Conservation (phyloP, 2,888 invertebrate species). For the Choreutis nemorana region DNA sequence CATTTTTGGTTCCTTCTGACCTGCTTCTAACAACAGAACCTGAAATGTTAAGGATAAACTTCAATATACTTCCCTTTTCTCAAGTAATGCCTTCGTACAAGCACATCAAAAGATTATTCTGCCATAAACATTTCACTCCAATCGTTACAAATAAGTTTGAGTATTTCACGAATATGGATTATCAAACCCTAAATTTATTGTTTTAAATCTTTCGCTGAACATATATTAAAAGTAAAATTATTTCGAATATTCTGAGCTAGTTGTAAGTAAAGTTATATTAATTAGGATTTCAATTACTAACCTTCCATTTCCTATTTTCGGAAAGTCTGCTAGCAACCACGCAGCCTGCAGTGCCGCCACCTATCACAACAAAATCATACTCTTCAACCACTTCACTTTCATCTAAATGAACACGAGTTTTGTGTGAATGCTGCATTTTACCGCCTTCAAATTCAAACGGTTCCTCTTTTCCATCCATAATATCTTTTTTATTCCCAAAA, state of each 20-base stretch:
- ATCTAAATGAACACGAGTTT: too few species aligned
- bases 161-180: too few species aligned
- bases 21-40: slow-evolving; percentile 48
- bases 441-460: slow-evolving; percentile 3
- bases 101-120: too few species aligned
- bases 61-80: too few species aligned
- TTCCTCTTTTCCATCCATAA: slow-evolving; percentile 8
- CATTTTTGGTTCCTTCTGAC: slow-evolving; percentile 50
- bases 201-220: too few species aligned
- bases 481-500: slow-evolving; percentile 21
- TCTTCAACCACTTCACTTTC: slow-evolving; percentile 15
- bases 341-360: slow-evolving; percentile 53
- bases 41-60: slow-evolving; percentile 15
- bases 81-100: neutral
- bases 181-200: too few species aligned
- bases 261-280: too few species aligned
- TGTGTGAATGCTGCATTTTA: too few species aligned
- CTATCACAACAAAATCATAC: slow-evolving; percentile 49
- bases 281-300: slow-evolving; percentile 14
- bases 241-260: too few species aligned
- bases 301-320: slow-evolving; percentile 53
- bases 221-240: too few species aligned
- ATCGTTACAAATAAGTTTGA: too few species aligned
- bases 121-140: too few species aligned
- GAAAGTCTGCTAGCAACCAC: slow-evolving; percentile 50